phyloP scores from a whole-genome alignment of 2,797 vertebrate genomes.

The Amazonetta brasiliensis region DNA sequence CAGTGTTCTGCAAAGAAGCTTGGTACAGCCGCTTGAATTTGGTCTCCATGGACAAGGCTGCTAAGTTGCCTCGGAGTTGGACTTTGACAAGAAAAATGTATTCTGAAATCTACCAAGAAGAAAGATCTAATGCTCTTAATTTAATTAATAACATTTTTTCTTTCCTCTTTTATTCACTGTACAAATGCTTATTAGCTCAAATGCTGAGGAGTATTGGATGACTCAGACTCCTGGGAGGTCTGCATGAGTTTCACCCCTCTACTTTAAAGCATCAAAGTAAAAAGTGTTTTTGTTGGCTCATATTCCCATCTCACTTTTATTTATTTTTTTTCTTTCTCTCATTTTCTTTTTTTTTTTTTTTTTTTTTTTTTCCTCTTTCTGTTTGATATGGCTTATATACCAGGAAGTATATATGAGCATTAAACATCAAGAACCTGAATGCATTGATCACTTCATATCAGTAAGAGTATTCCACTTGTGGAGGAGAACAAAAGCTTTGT shows the following conservation, averaged over 20 bases:
- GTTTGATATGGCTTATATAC: not conserved
- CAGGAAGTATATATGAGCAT: not conserved
- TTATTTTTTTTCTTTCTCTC: not conserved
- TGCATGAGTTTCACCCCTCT: not conserved
- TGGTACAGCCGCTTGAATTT: not conserved
- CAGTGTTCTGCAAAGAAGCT: not conserved
- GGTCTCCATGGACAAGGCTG: not conserved
- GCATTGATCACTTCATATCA: not conserved
- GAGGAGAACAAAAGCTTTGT: not conserved
- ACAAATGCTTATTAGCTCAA: not conserved
- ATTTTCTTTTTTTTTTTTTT: not conserved
- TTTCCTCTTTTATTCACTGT: not conserved
- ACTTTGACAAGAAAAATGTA: not conserved
- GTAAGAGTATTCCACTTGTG: not conserved
- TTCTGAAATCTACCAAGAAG: not conserved
- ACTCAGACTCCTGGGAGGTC: not conserved
- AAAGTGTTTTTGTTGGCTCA: not conserved
- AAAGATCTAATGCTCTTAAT: not conserved
- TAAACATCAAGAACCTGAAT: not conserved
- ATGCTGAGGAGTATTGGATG: not conserved
- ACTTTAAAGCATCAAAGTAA: not conserved
- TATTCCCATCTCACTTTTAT: not conserved
- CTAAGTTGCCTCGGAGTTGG: not conserved
- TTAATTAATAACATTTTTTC: not conserved
- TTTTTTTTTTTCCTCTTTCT: not conserved